Evolutionary conservation across 1,140 invertebrate genomes (phyloP), one percentile per base, ranked within the genome.

Genomic region (Battus philenor): DNA sequence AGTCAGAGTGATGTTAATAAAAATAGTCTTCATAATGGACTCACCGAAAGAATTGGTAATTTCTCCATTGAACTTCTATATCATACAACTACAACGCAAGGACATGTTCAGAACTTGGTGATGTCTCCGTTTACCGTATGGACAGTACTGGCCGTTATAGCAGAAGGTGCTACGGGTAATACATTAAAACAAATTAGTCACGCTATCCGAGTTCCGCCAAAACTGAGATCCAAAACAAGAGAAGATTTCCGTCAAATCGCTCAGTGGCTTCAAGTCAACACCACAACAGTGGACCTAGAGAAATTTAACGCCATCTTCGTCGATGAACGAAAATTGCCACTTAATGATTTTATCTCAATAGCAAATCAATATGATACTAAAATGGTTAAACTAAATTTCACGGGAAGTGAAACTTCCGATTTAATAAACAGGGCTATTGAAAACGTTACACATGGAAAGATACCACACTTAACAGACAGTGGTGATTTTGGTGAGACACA

Each of bases 391-490:
- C 56, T 92, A 0, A 86, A 94, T 57, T 94, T 95, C 52, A 62
- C 55, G 3, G 70, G 90, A 24, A 38, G 56, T 4, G 54, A 80
- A 24, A 73, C 89, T 4, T 70, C 87, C 0, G 46, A 75, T 4
- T 34, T 47, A 3, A 92, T 96, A n/a, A 95, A 96, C 62, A 52
- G 80, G 7, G 91, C 89, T 71, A 89, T 94, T 7, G 85, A 85
- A 8, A 60, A 81, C 11, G 69, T 82, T 4, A 96, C 95, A 0
- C 80, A 87, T n/a, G 89, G 91, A 1, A 87, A 89, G 22, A 94
- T 97, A 44, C 78, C 86, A 0, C 81, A 90, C 9, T 73, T 94
- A 1, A 78, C 93, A 4, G 77, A 86, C 12, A 65, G 77, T 24
- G 86, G 49, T 46, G 76, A 87, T 47, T 62, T 89, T 16, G 22